Evolutionary conservation across 2,888 invertebrate species (phyloP), one percentile per base, ranked within the genome.

Genomic region (Ethmia dodecea): DNA sequence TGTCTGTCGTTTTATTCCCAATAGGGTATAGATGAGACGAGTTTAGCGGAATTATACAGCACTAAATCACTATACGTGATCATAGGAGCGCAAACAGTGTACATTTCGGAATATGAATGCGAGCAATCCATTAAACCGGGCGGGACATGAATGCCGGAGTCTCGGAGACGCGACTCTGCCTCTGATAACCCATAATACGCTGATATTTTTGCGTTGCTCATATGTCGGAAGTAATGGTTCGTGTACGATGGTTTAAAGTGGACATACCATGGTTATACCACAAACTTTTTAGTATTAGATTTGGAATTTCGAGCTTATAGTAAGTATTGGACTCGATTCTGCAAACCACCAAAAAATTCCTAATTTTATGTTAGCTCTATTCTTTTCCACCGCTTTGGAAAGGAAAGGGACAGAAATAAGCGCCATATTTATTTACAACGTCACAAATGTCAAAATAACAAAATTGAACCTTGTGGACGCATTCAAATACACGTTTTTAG

Each of bases 121-220:
- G 68, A 73, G 79, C 76, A 84, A 86, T 86, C 84, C 86, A 86
- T 86, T 86, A 83, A 79, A 77, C 60, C 60, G 49, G 62, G 59
- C 63, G 69, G 59, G 76, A 78, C n/a, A 79, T 78, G 72, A 70
- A 65, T 63, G 60, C 59, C 61, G 65, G 61, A 61, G 65, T 56
- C 68, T 62, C 67, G 53, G 71, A 76, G 80, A 78, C 76, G 73
- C 65, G 78, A 68, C 78, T 72, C 49, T 62, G 72, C 68, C 67
- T 78, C 76, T 84, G 83, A 84, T 83, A 84, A 83, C 79, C 83
- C 71, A 77, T 83, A 84, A 84, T 84, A 79, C 84, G 74, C 77
- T 77, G 83, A 84, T 86, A 86, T 86, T 86, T 84, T 80, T 83
- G 78, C 80, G 75, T 77, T 83, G 80, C 83, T 84, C 84, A 86